Percentiles rank a stretch among this genome's conserved stretches.
These are phyloP conservation scores for Mesaphorura yosii DNA, from an alignment of 1,140 invertebrate species.

Conservation along the genomic window DNA sequence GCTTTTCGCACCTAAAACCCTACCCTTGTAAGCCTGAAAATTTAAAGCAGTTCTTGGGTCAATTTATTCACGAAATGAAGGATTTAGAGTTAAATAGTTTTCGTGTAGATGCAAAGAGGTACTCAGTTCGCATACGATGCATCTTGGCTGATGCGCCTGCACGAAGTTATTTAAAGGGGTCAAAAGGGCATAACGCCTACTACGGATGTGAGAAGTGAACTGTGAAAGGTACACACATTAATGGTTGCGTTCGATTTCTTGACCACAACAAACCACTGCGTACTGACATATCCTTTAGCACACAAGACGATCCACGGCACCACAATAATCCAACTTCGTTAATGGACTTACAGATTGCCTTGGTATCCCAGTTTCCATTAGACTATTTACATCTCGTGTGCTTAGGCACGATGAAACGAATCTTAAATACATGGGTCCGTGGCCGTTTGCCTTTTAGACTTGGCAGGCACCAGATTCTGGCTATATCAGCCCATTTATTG, in stretches of 20 bases:
- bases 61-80: slow-evolving; percentile 10
- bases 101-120: slow-evolving; percentile 5
- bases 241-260: slow-evolving; percentile 4
- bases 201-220: slow-evolving; percentile 36
- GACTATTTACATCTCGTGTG: slow-evolving; percentile 10
- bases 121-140: slow-evolving; percentile 4
- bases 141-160: slow-evolving; percentile 25
- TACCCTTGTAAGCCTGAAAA: background rate
- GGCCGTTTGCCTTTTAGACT: slow-evolving; percentile 12
- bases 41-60: background rate
- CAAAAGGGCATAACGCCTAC: slow-evolving; percentile 31
- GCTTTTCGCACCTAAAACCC: too few species aligned
- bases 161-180: slow-evolving; percentile 13
- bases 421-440: slow-evolving; percentile 33
- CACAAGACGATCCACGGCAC: background rate
- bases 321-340: background rate
- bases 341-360: background rate
- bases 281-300: background rate
- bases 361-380: background rate
- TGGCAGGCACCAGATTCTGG: background rate
- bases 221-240: slow-evolving; percentile 29
- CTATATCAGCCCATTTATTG: background rate
- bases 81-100: slow-evolving; percentile 1
- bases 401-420: slow-evolving; percentile 32
- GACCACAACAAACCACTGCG: background rate